A percentile compares a stretch with the other conserved stretches of the same genome.
Conservation (phyloP, 2,113 vertebrate species). For the Sinosuthora webbiana region DNA sequence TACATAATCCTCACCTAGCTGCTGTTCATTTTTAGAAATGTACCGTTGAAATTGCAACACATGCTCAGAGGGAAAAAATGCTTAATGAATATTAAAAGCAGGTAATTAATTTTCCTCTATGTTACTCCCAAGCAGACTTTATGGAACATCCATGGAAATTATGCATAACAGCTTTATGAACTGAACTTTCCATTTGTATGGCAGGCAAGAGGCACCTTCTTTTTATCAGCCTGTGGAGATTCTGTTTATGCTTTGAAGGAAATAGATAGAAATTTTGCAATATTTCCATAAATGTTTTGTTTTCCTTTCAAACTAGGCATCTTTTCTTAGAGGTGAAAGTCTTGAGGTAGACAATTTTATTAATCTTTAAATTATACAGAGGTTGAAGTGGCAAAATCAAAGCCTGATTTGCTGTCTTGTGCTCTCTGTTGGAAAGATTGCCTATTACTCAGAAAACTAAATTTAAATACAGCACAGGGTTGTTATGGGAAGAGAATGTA, state of each 20-base stretch:
- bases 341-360: neutral
- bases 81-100: conserved; percentile 29
- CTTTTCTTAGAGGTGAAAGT: neutral
- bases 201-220: neutral
- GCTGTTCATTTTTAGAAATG: neutral
- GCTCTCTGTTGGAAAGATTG: neutral
- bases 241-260: neutral
- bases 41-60: neutral
- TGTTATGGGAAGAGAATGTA: neutral
- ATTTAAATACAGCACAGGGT: neutral
- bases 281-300: neutral
- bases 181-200: neutral
- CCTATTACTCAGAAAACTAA: neutral
- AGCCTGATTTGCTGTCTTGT: neutral
- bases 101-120: neutral
- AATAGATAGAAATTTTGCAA: neutral
- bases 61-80: neutral
- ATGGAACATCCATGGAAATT: conserved; percentile 4
- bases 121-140: neutral
- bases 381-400: neutral
- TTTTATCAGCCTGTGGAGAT: neutral
- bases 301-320: neutral
- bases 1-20: neutral
- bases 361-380: neutral
- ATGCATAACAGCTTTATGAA: neutral